These are phyloP conservation scores for Caranx melampygus DNA, from an alignment of 2,113 vertebrate species.

Conservation along the genomic window DNA sequence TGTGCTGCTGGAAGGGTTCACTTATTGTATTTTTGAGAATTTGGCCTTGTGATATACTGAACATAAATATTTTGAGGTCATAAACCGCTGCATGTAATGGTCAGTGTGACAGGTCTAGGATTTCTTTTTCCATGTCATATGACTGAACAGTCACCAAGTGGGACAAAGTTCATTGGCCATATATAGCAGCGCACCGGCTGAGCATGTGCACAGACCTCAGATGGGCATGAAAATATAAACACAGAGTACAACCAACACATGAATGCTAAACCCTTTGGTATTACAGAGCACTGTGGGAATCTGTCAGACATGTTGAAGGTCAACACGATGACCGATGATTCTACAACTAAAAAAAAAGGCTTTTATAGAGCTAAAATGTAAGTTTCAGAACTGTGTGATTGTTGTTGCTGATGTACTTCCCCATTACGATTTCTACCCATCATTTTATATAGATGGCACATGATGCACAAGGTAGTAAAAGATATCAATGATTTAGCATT, in stretches of 20 bases:
- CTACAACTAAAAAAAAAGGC: background rate
- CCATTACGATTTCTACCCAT: background rate
- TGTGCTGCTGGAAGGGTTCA: background rate
- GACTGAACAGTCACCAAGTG: constrained; percentile 79
- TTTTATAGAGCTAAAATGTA: background rate
- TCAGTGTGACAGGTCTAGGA: constrained; percentile 46
- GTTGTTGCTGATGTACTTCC: background rate
- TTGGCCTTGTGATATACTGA: constrained; percentile 1
- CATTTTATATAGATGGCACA: background rate
- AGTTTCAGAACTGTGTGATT: background rate
- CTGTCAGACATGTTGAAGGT: background rate
- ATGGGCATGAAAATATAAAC: constrained; percentile 76
- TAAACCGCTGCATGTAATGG: constrained; percentile 27
- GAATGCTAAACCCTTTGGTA: background rate
- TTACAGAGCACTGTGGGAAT: background rate
- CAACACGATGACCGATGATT: background rate
- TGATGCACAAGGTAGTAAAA: background rate
- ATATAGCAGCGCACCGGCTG: constrained; percentile 76
- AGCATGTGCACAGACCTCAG: constrained; percentile 64
- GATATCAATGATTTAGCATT: background rate
- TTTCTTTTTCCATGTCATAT: constrained; percentile 86
- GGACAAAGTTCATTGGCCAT: constrained; percentile 85
- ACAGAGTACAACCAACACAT: constrained; percentile 47
- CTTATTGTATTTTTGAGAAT: background rate
- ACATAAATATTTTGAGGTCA: constrained; percentile 49